These are phyloP conservation scores for Ooceraea biroi DNA, from an alignment of 1,140 invertebrate species.

Conservation along the genomic window DNA sequence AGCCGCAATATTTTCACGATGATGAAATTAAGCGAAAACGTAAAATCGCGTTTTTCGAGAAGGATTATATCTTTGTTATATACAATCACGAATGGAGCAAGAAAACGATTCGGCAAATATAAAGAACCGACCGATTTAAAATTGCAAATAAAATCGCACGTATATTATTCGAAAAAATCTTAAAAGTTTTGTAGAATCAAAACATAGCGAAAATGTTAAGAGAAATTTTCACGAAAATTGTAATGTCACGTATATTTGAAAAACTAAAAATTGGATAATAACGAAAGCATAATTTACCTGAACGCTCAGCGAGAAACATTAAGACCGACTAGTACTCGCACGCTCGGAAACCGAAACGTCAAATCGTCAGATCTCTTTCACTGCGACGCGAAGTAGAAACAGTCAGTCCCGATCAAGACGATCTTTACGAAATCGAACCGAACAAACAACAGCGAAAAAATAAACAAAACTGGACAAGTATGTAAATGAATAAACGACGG, in stretches of 20 bases:
- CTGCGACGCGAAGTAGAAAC: slow-evolving; percentile 36
- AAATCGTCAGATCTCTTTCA: slow-evolving; percentile 43
- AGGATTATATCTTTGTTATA: neutral
- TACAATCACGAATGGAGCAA: neutral
- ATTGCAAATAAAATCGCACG: slow-evolving; percentile 17
- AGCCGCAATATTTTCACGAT: slow-evolving; percentile 26
- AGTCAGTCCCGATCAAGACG: neutral
- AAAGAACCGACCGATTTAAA: slow-evolving; percentile 24
- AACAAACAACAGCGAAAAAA: slow-evolving; percentile 7
- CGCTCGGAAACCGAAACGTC: slow-evolving; percentile 27
- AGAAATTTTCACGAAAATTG: neutral
- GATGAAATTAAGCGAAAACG: neutral
- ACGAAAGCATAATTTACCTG: slow-evolving; percentile 16
- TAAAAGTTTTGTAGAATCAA: neutral
- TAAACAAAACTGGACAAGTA: neutral
- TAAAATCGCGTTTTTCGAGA: neutral
- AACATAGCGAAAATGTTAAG: neutral
- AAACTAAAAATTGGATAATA: neutral
- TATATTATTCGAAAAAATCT: neutral
- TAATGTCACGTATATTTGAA: neutral
- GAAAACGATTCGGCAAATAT: neutral
- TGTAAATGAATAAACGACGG: neutral
- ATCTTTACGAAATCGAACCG: neutral
- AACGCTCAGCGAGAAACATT: slow-evolving; percentile 12
- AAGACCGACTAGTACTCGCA: slow-evolving; percentile 23